Conservation (phyloP, 2,888 invertebrate species). For the Philaethria dido region DNA sequence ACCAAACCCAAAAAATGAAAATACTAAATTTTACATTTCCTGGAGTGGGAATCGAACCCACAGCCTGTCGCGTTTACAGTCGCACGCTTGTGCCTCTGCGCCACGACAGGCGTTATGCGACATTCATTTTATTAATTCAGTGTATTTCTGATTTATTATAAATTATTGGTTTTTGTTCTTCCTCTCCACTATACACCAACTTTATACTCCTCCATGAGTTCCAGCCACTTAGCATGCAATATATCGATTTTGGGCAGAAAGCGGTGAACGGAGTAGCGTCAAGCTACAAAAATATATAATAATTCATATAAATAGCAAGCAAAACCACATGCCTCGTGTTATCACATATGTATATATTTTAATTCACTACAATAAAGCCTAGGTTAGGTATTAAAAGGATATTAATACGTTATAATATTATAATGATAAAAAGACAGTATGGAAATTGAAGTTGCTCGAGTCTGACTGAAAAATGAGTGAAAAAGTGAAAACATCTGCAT, state of each 20-base stretch:
- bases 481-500: slow-evolving; percentile 55
- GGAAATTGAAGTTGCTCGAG: not conserved
- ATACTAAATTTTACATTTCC: too few relatives aligned
- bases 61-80: too few relatives aligned
- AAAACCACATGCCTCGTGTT: not conserved
- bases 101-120: too few relatives aligned
- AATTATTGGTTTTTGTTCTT: too few relatives aligned
- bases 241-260: too few relatives aligned
- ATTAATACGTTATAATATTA: slow-evolving; percentile 22
- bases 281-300: not conserved
- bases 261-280: not conserved
- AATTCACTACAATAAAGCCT: slow-evolving; percentile 44
- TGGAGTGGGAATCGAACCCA: too few relatives aligned
- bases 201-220: too few relatives aligned
- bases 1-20: too few relatives aligned
- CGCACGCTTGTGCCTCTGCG: too few relatives aligned
- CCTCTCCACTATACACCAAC: too few relatives aligned
- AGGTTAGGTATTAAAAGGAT: slow-evolving; percentile 8
- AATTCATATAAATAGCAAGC: not conserved
- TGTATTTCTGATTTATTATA: too few relatives aligned
- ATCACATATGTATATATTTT: slow-evolving; percentile 21
- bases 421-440: slow-evolving; percentile 1
- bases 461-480: slow-evolving; percentile 50
- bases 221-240: not conserved
- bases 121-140: too few relatives aligned